phyloP scores from a whole-genome alignment of 2,113 vertebrate species.

The Calidris pugnax region DNA sequence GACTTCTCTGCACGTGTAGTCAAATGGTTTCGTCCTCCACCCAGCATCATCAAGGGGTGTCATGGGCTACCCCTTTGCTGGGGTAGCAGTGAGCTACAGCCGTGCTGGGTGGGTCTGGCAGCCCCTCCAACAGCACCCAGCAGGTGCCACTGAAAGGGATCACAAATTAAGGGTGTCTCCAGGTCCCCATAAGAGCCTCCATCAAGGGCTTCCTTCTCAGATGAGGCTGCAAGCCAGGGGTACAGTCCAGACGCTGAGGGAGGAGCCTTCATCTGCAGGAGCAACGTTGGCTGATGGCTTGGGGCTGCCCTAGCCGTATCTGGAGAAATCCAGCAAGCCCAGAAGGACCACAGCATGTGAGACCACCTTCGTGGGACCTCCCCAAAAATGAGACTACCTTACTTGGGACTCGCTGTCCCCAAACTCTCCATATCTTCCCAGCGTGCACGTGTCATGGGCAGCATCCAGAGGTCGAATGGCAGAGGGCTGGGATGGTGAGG shows the following conservation, averaged over 20 bases:
- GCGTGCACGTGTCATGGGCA: accelerated
- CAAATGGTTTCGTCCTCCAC: neutral
- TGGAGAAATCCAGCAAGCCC: neutral
- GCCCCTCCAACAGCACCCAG: neutral
- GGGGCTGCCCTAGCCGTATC: neutral
- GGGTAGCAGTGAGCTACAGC: neutral
- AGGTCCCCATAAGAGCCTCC: neutral
- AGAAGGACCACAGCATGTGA: neutral
- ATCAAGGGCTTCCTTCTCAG: neutral
- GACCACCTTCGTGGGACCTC: neutral
- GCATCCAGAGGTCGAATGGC: neutral
- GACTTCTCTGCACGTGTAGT: accelerated
- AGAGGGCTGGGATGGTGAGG: accelerated
- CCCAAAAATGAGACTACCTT: neutral
- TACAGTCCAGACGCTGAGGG: neutral
- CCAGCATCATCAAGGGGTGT: neutral
- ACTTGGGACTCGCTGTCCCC: neutral
- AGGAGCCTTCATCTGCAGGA: neutral
- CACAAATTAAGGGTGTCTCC: neutral
- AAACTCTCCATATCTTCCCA: neutral
- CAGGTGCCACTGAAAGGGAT: neutral
- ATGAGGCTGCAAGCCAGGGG: neutral
- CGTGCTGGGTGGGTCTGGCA: neutral
- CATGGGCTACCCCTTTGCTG: neutral
- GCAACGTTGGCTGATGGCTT: accelerated